A percentile compares a stretch with the other conserved stretches of the same genome.
These are phyloP conservation scores for Hylaeus anthracinus DNA, from an alignment of 1,140 invertebrate genomes.

Conservation along the genomic window DNA sequence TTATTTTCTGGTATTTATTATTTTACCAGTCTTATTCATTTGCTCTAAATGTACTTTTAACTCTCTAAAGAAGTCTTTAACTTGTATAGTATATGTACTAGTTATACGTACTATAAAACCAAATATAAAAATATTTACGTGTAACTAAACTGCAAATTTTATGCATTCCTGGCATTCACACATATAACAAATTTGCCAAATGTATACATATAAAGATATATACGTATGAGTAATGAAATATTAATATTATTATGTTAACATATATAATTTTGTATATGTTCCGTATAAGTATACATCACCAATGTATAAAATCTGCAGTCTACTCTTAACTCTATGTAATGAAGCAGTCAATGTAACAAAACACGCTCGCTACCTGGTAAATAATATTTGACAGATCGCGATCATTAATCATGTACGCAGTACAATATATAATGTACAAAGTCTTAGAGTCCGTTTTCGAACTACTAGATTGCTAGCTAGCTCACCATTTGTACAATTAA, in stretches of 20 bases:
- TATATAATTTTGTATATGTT: too few relatives aligned
- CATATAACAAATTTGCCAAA: too few relatives aligned
- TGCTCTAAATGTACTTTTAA: slow-evolving; percentile 1
- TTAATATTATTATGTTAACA: too few relatives aligned
- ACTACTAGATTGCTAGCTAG: not conserved
- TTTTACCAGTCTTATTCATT: not conserved
- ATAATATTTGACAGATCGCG: not conserved
- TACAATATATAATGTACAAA: not conserved
- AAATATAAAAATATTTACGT: slow-evolving; percentile 16
- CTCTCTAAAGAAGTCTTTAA: not conserved
- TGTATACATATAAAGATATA: too few relatives aligned
- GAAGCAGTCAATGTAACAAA: too few relatives aligned
- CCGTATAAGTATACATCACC: too few relatives aligned
- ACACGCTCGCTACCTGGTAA: too few relatives aligned
- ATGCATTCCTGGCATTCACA: too few relatives aligned
- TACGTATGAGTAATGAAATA: too few relatives aligned
- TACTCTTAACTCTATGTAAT: too few relatives aligned
- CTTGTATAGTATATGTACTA: not conserved
- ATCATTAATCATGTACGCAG: not conserved
- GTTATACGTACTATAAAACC: slow-evolving; percentile 12
- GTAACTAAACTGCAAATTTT: not conserved
- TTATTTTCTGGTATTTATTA: not conserved
- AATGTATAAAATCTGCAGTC: too few relatives aligned
- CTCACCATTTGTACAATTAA: not conserved
- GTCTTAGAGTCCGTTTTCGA: not conserved